A percentile compares a stretch with the other conserved stretches of the same genome.
phyloP scores from a whole-genome alignment of 2,888 invertebrate genomes.

The Ochropacha duplaris region DNA sequence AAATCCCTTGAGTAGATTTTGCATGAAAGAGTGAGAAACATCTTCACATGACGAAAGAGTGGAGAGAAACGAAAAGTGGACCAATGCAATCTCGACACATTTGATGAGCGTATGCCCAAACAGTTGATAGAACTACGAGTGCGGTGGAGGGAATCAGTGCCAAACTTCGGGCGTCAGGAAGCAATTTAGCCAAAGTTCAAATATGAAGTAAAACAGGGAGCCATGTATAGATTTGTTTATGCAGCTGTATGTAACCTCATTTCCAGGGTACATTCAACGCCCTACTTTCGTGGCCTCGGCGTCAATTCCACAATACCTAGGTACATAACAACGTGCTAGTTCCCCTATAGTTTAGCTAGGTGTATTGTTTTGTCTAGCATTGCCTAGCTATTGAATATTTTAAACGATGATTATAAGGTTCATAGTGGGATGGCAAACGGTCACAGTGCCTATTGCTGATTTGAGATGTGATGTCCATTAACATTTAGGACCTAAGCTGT shows the following conservation, averaged over 20 bases:
- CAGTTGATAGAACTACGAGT: not conserved
- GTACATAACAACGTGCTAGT: not conserved
- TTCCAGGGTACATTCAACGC: constrained; percentile 50
- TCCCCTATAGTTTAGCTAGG: not conserved
- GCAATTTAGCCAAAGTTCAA: constrained; percentile 1
- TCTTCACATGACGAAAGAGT: too few relatives aligned
- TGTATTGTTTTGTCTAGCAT: not conserved
- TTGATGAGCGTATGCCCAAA: not conserved
- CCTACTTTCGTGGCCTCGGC: constrained; percentile 60
- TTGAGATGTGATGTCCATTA: too few relatives aligned
- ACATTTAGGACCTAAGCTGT: too few relatives aligned
- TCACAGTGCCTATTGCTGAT: too few relatives aligned
- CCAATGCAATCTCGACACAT: not conserved
- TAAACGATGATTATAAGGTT: too few relatives aligned
- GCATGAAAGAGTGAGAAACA: too few relatives aligned
- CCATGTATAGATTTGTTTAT: constrained; percentile 28
- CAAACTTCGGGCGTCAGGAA: constrained; percentile 12
- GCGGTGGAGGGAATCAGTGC: not conserved
- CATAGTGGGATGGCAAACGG: too few relatives aligned
- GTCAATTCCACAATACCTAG: constrained; percentile 14
- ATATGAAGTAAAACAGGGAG: not conserved
- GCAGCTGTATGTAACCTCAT: constrained; percentile 54
- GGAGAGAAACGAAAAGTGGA: not conserved
- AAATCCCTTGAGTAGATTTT: too few relatives aligned
- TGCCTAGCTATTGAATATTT: not conserved